Percentiles rank a stretch among this genome's conserved stretches.
Conservation (phyloP, 2,888 invertebrate species). For the Eupelmus urozonus region DNA sequence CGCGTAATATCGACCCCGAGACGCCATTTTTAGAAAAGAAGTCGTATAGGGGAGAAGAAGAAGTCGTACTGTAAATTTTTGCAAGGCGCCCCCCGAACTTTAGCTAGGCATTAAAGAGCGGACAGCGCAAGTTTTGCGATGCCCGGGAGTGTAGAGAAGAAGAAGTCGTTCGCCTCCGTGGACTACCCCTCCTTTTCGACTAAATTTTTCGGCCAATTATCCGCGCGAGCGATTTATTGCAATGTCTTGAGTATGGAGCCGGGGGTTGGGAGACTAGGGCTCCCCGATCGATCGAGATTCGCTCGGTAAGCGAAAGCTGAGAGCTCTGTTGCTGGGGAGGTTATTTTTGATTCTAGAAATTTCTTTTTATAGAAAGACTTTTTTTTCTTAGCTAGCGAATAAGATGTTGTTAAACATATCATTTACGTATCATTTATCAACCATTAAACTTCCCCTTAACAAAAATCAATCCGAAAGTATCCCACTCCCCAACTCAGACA, state of each 20-base stretch:
- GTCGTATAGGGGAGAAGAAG: constrained; percentile 13
- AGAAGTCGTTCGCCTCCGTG: constrained; percentile 27
- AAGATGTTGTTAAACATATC: too few species aligned
- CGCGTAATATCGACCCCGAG: constrained; percentile 32
- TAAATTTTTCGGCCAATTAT: constrained; percentile 47
- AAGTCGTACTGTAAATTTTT: constrained; percentile 55
- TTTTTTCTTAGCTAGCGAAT: too few species aligned
- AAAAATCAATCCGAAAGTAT: too few species aligned
- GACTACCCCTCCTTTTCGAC: not conserved
- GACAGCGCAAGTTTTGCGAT: not conserved
- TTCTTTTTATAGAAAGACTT: too few species aligned
- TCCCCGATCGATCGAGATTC: too few species aligned
- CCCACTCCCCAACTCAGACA: too few species aligned
- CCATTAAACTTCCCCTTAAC: too few species aligned
- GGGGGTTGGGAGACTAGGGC: too few species aligned
- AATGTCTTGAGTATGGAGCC: not conserved
- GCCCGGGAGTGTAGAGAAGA: not conserved
- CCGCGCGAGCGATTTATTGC: constrained; percentile 1
- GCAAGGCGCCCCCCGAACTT: not conserved
- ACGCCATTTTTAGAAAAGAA: not conserved
- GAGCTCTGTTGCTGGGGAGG: not conserved
- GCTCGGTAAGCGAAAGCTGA: not conserved
- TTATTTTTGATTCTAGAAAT: too few species aligned
- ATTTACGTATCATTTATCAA: too few species aligned
- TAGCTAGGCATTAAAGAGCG: constrained; percentile 12